phyloP scores from a whole-genome alignment of 2,888 invertebrate species.

The Girardia tigrina region DNA sequence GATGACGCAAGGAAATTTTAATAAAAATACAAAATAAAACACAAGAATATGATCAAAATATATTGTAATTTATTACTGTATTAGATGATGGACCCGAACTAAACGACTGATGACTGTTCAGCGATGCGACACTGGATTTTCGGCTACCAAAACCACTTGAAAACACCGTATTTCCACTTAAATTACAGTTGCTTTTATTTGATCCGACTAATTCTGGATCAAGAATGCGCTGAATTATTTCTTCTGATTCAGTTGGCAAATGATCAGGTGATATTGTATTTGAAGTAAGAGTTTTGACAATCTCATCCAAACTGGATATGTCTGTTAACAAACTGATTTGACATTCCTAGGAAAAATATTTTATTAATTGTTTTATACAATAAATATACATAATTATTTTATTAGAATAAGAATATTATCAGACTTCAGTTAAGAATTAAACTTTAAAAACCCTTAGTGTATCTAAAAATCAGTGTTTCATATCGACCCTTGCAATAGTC shows the following conservation, averaged over 20 bases:
- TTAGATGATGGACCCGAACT: neutral
- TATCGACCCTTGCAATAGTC: too few relatives aligned
- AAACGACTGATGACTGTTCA: slow-evolving; percentile 8
- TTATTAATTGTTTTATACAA: too few relatives aligned
- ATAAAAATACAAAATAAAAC: neutral
- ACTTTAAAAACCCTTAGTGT: too few relatives aligned
- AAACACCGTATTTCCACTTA: slow-evolving; percentile 10
- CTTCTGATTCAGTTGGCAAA: neutral
- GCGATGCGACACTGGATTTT: neutral
- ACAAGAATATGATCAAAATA: too few relatives aligned
- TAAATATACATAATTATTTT: too few relatives aligned
- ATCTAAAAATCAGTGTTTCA: too few relatives aligned
- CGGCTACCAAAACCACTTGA: slow-evolving; percentile 14
- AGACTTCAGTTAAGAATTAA: too few relatives aligned
- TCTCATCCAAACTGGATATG: slow-evolving; percentile 4
- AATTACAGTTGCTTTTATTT: neutral
- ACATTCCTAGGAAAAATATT: too few relatives aligned
- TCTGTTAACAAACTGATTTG: slow-evolving; percentile 16
- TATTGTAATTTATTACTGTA: too few relatives aligned
- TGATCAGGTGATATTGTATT: neutral
- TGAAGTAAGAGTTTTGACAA: neutral
- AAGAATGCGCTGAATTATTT: neutral
- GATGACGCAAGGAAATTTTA: neutral
- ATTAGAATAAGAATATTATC: too few relatives aligned
- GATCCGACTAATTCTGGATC: neutral